phyloP scores from a whole-genome alignment of 2,888 invertebrate genomes.

The Trimorus sp. region DNA sequence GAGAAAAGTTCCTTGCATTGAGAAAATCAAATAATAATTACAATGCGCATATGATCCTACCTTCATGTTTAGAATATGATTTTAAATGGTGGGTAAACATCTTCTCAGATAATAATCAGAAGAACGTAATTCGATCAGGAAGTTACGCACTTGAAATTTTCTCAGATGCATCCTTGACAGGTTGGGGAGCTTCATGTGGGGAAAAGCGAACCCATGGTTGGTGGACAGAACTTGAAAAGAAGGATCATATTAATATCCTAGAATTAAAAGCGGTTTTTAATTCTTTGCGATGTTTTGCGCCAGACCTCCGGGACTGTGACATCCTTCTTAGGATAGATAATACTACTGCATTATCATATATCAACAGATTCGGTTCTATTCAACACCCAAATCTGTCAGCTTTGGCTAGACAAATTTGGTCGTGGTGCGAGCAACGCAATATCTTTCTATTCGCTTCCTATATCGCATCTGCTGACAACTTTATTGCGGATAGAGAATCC shows the following conservation, averaged over 20 bases:
- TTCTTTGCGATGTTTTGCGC: slow-evolving; percentile 48
- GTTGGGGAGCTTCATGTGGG: slow-evolving; percentile 34
- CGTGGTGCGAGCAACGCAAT: slow-evolving; percentile 48
- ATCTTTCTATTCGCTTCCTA: slow-evolving; percentile 73
- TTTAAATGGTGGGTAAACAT: slow-evolving; percentile 18
- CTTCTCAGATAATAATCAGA: not conserved
- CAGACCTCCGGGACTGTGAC: slow-evolving; percentile 13
- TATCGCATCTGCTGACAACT: slow-evolving; percentile 72
- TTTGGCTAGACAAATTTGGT: slow-evolving; percentile 25
- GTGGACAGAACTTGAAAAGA: slow-evolving; percentile 27
- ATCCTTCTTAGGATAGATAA: slow-evolving; percentile 19
- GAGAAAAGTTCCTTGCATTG: slow-evolving; percentile 14
- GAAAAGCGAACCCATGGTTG: slow-evolving; percentile 26
- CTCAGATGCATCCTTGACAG: slow-evolving; percentile 10
- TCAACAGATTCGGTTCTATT: slow-evolving; percentile 33
- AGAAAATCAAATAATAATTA: slow-evolving; percentile 16
- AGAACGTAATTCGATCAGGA: slow-evolving; percentile 11
- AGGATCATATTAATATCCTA: slow-evolving; percentile 34
- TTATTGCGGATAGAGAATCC: slow-evolving; percentile 69
- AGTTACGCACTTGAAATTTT: not conserved
- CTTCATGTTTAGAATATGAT: not conserved
- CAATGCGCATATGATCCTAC: not conserved
- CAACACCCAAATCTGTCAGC: slow-evolving; percentile 15
- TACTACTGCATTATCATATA: slow-evolving; percentile 39
- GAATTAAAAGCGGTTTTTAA: slow-evolving; percentile 44